Evolutionary conservation across 2,888 invertebrate genomes (phyloP).

Genomic region (Monochamus alternatus): DNA sequence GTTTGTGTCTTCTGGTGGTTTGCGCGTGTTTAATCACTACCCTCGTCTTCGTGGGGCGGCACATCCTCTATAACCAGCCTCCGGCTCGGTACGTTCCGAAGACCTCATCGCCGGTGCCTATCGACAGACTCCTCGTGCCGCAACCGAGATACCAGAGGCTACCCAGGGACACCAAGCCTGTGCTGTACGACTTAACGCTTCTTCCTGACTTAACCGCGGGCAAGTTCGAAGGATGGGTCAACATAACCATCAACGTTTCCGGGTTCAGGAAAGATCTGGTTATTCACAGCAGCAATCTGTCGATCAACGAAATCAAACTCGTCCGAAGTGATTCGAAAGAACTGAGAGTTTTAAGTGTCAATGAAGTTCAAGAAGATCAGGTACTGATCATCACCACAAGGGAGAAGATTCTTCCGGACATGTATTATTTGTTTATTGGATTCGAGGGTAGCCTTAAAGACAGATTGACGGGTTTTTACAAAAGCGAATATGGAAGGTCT

Average conservation of each 20-base stretch:
- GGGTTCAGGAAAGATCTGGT: conserved; percentile 55
- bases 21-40: conserved; percentile 66
- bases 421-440: conserved; percentile 75
- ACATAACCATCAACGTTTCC: conserved; percentile 71
- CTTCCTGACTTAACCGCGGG: conserved; percentile 77
- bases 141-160: conserved; percentile 69
- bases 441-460: conserved; percentile 78
- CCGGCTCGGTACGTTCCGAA: conserved; percentile 13
- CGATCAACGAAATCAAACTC: conserved; percentile 59
- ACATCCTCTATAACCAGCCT: conserved; percentile 56
- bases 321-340: conserved; percentile 38
- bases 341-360: conserved; percentile 58
- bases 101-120: background rate
- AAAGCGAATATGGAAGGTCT: conserved; percentile 74
- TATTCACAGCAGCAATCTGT: conserved; percentile 64
- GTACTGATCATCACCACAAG: conserved; percentile 61
- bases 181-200: conserved; percentile 78
- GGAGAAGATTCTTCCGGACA: conserved; percentile 62
- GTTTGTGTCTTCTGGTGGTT: conserved; percentile 65
- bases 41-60: conserved; percentile 66
- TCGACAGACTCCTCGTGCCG: conserved; percentile 7
- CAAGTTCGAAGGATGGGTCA: conserved; percentile 75
- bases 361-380: conserved; percentile 60
- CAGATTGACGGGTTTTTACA: conserved; percentile 82
- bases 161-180: conserved; percentile 75